Conservation (phyloP, 35 echinoderm and acorn worm species). For the Lytechinus pictus region DNA sequence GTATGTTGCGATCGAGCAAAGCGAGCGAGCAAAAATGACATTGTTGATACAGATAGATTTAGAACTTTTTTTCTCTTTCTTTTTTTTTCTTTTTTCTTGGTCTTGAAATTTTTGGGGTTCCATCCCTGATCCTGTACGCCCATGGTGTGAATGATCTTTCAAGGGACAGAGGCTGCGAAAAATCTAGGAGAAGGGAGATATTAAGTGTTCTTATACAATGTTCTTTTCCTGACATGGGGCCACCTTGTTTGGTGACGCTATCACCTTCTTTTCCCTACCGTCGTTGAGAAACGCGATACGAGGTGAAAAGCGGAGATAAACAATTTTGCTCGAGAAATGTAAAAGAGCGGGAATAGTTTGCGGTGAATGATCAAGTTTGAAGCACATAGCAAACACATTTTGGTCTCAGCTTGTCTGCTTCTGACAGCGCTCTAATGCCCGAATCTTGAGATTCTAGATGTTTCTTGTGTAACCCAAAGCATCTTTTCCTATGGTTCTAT, state of each 20-base stretch:
- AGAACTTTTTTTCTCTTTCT: background rate
- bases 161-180: background rate
- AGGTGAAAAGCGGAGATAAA: background rate
- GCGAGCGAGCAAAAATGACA: no score
- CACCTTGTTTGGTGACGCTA: background rate
- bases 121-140: background rate
- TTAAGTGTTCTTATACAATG: background rate
- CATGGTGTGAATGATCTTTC: background rate
- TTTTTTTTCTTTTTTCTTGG: background rate
- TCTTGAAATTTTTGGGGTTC: background rate
- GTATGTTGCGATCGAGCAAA: no score
- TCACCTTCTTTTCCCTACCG: background rate
- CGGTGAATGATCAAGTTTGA: constrained; percentile 14
- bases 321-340: background rate
- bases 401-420: constrained; percentile 31
- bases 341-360: constrained; percentile 7
- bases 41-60: no score
- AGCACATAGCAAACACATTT: constrained; percentile 38
- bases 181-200: background rate
- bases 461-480: background rate
- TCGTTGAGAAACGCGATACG: background rate
- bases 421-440: background rate
- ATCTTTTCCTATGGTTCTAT: background rate
- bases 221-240: background rate
- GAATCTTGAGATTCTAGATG: background rate